Conservation (phyloP, 2,888 invertebrate genomes). For the Caenorhabditis afra region DNA sequence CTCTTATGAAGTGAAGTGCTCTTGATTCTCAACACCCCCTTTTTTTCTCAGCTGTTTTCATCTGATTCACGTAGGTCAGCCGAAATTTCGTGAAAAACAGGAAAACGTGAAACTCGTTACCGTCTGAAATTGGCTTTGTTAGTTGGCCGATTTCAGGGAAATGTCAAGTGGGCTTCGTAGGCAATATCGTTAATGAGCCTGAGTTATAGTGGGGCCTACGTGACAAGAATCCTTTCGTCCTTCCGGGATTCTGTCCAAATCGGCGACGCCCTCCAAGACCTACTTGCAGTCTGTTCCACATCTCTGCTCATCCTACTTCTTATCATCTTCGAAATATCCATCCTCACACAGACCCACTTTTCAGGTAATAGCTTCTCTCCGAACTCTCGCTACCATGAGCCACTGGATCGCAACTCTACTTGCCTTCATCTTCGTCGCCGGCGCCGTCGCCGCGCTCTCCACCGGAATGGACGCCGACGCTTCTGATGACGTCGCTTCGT, state of each 20-base stretch:
- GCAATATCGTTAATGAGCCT: conserved; percentile 10
- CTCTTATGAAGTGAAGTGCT: neutral
- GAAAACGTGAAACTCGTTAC: too few species aligned
- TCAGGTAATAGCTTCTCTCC: conserved; percentile 44
- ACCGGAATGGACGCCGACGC: conserved; percentile 29
- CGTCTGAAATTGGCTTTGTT: conserved; percentile 31
- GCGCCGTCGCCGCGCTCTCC: conserved; percentile 40
- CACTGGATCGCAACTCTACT: conserved; percentile 55
- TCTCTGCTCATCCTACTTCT: conserved; percentile 12
- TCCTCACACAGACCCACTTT: neutral
- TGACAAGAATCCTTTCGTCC: conserved; percentile 1
- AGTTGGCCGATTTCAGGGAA: neutral
- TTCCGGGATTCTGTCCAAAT: neutral
- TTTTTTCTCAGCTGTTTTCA: neutral
- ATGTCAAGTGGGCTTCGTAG: neutral
- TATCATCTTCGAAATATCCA: too few species aligned
- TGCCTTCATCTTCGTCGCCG: conserved; percentile 47
- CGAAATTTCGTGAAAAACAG: neutral
- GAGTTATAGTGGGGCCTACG: conserved; percentile 7
- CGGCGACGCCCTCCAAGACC: too few species aligned
- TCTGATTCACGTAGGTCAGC: conserved; percentile 2
- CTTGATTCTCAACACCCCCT: conserved; percentile 10
- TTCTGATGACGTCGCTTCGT: conserved; percentile 36
- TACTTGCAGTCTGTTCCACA: neutral
- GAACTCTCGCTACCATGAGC: conserved; percentile 47